Percentiles rank a stretch among this genome's conserved stretches.
Conservation (phyloP, 2,888 invertebrate genomes). For the Hypolimnas misippus region DNA sequence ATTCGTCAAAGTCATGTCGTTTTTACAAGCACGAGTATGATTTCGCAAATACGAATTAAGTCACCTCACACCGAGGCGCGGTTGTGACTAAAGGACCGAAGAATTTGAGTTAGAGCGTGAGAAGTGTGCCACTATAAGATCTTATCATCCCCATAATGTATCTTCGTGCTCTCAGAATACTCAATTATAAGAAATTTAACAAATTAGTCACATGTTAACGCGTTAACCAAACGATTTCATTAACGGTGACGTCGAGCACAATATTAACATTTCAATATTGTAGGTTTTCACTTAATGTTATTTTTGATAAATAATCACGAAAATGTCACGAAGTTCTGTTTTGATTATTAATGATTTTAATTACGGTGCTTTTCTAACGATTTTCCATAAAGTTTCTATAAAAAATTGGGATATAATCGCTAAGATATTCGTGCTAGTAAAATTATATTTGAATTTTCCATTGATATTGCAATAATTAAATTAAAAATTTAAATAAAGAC, state of each 20-base stretch:
- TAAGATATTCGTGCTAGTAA: not conserved
- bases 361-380: not conserved
- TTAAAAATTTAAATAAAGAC: not conserved
- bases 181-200: conserved; percentile 39
- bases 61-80: conserved; percentile 38
- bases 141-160: conserved; percentile 42
- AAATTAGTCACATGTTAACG: conserved; percentile 39
- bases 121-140: conserved; percentile 47
- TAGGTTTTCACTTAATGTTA: no score
- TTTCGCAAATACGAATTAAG: conserved; percentile 41
- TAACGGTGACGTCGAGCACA: not conserved
- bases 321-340: not conserved
- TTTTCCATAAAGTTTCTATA: not conserved
- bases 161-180: conserved; percentile 41
- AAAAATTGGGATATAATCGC: not conserved
- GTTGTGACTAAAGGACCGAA: conserved; percentile 40
- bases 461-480: not conserved
- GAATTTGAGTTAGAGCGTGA: conserved; percentile 47
- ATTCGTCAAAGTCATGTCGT: conserved; percentile 39
- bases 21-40: conserved; percentile 32
- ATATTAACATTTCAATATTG: not conserved
- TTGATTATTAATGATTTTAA: not conserved
- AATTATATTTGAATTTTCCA: not conserved
- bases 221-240: conserved; percentile 19
- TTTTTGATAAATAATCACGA: conserved; percentile 14